Conservation (phyloP, 2,113 vertebrate species). For the Podiceps cristatus region DNA sequence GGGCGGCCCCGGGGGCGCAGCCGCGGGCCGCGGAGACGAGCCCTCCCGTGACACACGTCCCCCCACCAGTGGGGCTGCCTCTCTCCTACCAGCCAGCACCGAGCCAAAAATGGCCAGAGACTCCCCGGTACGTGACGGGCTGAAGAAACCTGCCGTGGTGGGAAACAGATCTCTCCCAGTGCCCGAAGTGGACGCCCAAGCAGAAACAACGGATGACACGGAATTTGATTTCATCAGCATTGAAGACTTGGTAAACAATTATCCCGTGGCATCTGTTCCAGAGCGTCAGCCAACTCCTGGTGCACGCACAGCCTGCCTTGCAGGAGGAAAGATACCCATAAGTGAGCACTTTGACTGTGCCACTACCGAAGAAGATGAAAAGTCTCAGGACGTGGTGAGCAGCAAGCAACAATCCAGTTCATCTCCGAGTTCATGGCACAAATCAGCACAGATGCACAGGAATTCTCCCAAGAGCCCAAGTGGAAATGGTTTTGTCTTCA, state of each 20-base stretch:
- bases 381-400: not conserved
- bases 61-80: fast-evolving
- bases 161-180: not conserved
- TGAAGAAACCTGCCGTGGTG: not conserved
- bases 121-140: not conserved
- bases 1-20: not conserved
- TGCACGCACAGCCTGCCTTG: not conserved
- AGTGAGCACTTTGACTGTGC: not conserved
- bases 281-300: not conserved
- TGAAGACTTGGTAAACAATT: not conserved
- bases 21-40: not conserved
- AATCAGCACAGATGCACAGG: not conserved
- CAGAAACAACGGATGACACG: slow-evolving; percentile 22
- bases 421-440: not conserved
- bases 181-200: slow-evolving; percentile 37
- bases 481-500: slow-evolving; percentile 22
- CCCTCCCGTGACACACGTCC: fast-evolving
- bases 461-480: slow-evolving; percentile 48
- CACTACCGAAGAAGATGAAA: slow-evolving; percentile 68
- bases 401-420: slow-evolving; percentile 49
- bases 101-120: fast-evolving
- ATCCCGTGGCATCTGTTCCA: fast-evolving
- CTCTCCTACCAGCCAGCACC: not conserved
- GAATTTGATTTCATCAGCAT: not conserved
- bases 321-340: fast-evolving